Evolutionary conservation across 1,140 invertebrate species (phyloP), one percentile per base, ranked within the genome.

Genomic region (Tribolium madens): DNA sequence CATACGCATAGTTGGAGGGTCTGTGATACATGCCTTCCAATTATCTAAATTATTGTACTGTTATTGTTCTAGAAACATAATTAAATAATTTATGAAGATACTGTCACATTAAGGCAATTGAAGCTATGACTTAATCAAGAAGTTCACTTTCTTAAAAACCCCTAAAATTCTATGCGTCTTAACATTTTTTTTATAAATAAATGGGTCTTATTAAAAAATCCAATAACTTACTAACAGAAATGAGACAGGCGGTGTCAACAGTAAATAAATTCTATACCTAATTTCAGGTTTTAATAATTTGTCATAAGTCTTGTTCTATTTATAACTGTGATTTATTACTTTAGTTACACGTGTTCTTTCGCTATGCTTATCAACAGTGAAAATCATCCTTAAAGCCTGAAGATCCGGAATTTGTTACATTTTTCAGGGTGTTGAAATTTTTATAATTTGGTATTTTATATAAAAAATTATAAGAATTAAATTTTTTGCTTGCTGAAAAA

Each of bases 271-370:
- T 75, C 64, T 60, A 12, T 57, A n/a, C n/a, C 60, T 76, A 72
- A 78, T 73, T 79, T 46, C 74, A 36, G 48, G 60, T 76, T 79
- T 76, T 76, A 52, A 78, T 78, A 76, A 76, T 76, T 79, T 79
- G 47, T 73, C 36, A 42, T 42, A 42, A 42, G 36, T 70, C 68
- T 53, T 53, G 33, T 70, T 69, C 78, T 79, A 76, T 79, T 76
- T 76, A 79, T 79, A 79, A 42, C 36, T 50, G 70, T 79, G 78
- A 79, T 79, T 73, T 70, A 79, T 79, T 47, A 31, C 64, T 48
- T 15, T 12, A 3, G 33, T 64, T 21, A 60, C 78, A 79, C 75
- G 77, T 78, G 77, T 73, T 73, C 21, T 73, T 73, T 73, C 71
- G 71, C 50, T 36, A 73, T 73, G 71, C 71, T 57, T 73, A 73